These are phyloP conservation scores for Pegoplata infirma DNA, from an alignment of 2,888 invertebrate genomes.

Conservation along the genomic window DNA sequence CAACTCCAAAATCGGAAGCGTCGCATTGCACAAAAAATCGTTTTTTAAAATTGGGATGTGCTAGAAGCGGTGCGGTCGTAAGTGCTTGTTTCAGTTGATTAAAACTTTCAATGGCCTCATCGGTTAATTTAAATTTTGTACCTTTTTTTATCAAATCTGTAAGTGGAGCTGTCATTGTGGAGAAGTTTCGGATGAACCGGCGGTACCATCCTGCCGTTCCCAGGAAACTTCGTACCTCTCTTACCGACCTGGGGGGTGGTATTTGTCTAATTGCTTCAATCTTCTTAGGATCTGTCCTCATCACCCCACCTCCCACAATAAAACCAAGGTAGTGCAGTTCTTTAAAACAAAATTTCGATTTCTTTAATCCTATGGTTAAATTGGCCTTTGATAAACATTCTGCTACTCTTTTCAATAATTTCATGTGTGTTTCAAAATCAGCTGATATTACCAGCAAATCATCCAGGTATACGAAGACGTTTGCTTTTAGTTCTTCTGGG, in stretches of 20 bases:
- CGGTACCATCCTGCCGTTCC: constrained; percentile 45
- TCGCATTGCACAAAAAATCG: constrained; percentile 58
- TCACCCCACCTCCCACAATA: constrained; percentile 28
- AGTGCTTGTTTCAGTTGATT: constrained; percentile 31
- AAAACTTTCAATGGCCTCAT: constrained; percentile 28
- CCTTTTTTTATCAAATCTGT: constrained; percentile 24
- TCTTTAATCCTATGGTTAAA: constrained; percentile 46
- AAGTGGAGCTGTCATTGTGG: constrained; percentile 10
- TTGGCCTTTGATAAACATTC: constrained; percentile 15
- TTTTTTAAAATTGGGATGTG: constrained; percentile 50
- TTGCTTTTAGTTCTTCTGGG: too few species aligned
- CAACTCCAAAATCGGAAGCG: constrained; percentile 46
- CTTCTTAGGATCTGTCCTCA: constrained; percentile 30
- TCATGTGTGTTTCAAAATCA: constrained; percentile 31
- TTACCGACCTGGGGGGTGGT: constrained; percentile 19
- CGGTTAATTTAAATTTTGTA: constrained; percentile 19
- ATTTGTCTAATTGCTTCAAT: constrained; percentile 29
- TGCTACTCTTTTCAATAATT: constrained; percentile 17
- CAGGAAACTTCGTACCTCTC: constrained; percentile 33
- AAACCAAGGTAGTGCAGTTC: constrained; percentile 12
- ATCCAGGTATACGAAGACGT: constrained; percentile 44
- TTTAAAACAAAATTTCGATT: constrained; percentile 36
- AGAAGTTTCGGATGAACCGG: constrained; percentile 37
- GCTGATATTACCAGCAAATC: constrained; percentile 32
- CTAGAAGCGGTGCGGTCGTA: constrained; percentile 49